Conservation (phyloP, 2,113 vertebrate genomes). For the Tursiops truncatus region DNA sequence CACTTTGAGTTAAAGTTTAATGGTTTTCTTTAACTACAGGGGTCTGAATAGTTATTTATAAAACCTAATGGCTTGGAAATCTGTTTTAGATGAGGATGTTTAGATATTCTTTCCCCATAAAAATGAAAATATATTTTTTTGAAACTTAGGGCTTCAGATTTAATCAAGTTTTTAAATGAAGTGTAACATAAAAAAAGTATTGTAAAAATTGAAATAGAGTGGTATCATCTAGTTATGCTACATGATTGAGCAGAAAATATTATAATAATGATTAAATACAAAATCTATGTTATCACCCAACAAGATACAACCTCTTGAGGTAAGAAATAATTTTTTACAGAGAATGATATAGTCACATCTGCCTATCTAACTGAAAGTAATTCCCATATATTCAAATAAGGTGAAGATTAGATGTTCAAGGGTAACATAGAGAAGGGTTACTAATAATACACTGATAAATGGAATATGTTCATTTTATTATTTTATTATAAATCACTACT, state of each 20-base stretch:
- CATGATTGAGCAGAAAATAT: neutral
- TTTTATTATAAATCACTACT: neutral
- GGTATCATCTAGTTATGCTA: neutral
- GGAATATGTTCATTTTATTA: neutral
- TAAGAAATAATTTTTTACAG: neutral
- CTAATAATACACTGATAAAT: neutral
- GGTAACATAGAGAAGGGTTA: neutral
- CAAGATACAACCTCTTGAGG: neutral
- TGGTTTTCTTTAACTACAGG: neutral
- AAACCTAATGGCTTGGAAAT: neutral
- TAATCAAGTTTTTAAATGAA: slow-evolving; percentile 45
- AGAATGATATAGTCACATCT: neutral
- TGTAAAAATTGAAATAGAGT: neutral
- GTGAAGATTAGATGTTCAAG: neutral
- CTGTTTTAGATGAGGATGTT: neutral
- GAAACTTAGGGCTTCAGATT: neutral
- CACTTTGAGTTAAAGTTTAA: neutral
- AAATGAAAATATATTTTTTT: neutral
- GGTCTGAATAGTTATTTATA: neutral
- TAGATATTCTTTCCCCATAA: neutral
- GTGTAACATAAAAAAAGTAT: neutral
- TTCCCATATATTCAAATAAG: neutral
- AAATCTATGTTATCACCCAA: neutral
- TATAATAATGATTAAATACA: neutral
- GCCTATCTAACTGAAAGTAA: neutral